A percentile compares a stretch with the other conserved stretches of the same genome.
Conservation (phyloP, 2,888 invertebrate genomes). For the Thymelicus acteon region DNA sequence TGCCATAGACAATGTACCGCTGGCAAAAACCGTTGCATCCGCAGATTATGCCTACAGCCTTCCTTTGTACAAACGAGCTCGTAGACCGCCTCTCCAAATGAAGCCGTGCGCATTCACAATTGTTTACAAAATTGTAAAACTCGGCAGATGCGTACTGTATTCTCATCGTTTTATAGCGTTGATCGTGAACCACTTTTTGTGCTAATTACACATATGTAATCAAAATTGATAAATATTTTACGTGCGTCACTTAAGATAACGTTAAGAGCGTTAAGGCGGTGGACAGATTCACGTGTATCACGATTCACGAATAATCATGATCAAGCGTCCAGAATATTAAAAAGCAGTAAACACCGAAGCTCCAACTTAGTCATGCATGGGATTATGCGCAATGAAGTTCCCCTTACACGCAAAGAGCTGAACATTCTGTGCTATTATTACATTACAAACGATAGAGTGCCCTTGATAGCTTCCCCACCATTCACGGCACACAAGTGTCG, state of each 20-base stretch:
- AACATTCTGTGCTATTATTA: conserved; percentile 78
- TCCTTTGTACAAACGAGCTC: conserved; percentile 46
- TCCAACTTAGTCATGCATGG: conserved; percentile 47
- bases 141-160: conserved; percentile 44
- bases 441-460: conserved; percentile 75
- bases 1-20: conserved; percentile 52
- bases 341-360: conserved; percentile 36
- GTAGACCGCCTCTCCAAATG: conserved; percentile 18
- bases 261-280: background rate
- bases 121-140: conserved; percentile 52
- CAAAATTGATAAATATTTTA: conserved; percentile 17
- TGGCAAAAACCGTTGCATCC: conserved; percentile 60
- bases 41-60: conserved; percentile 45
- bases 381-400: conserved; percentile 56
- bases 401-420: conserved; percentile 63
- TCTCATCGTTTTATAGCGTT: conserved; percentile 41
- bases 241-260: conserved; percentile 29
- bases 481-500: conserved; percentile 77
- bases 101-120: conserved; percentile 48
- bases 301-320: conserved; percentile 30
- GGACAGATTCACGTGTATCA: conserved; percentile 20
- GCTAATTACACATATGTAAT: conserved; percentile 40
- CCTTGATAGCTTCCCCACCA: conserved; percentile 80
- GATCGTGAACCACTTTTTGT: conserved; percentile 43
- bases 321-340: conserved; percentile 16